These are phyloP conservation scores for Tenthredo distinguenda DNA, from an alignment of 2,888 invertebrate species.

Conservation along the genomic window DNA sequence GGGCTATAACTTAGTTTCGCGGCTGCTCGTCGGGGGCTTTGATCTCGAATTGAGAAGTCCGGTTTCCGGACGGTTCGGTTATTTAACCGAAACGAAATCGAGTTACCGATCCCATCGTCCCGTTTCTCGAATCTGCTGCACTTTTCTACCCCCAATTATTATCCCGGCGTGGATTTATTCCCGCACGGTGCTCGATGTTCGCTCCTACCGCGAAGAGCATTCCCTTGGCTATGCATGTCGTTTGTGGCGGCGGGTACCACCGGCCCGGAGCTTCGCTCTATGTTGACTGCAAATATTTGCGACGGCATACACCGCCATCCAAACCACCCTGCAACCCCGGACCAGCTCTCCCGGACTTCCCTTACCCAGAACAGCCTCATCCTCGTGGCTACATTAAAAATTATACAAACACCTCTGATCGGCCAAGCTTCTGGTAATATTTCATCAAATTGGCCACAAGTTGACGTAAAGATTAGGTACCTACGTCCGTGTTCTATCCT, in stretches of 20 bases:
- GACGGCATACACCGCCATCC: conserved; percentile 68
- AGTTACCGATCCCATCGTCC: background rate
- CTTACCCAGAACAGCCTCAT: background rate
- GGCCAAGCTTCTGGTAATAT: background rate
- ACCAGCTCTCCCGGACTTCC: conserved; percentile 54
- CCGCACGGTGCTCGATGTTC: background rate
- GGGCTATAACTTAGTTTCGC: background rate
- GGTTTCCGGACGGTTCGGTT: background rate
- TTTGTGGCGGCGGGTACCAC: conserved; percentile 66
- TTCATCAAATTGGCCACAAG: background rate
- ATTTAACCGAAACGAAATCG: background rate
- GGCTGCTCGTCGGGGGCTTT: background rate
- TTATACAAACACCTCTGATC: conserved; percentile 31
- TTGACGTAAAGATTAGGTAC: background rate
- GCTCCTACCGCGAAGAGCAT: conserved; percentile 55
- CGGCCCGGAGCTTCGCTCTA: conserved; percentile 62
- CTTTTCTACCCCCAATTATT: conserved; percentile 16
- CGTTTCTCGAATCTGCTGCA: background rate
- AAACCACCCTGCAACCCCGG: conserved; percentile 26
- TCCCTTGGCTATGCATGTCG: conserved; percentile 68
- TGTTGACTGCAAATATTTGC: conserved; percentile 77
- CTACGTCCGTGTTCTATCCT: background rate
- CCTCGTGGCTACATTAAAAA: conserved; percentile 31
- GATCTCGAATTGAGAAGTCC: background rate
- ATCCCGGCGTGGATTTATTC: background rate